Evolutionary conservation across 2,888 invertebrate genomes (phyloP).

Genomic region (Podabrus alpinus): DNA sequence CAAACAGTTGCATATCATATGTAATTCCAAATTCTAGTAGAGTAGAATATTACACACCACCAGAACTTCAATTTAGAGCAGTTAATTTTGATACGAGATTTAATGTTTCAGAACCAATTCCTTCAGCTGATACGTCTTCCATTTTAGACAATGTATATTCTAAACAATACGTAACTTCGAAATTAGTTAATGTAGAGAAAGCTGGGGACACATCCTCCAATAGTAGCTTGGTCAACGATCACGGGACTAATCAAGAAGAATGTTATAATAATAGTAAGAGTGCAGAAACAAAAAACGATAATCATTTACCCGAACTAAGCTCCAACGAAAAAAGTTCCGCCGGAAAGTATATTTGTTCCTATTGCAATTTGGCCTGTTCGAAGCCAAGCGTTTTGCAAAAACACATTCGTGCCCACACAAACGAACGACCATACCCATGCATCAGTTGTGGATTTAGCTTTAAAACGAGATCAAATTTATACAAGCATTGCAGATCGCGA

Average conservation of each 20-base stretch:
- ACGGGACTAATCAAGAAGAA: slow-evolving; percentile 2
- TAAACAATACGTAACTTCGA: slow-evolving; percentile 39
- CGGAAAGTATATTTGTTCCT: slow-evolving; percentile 83
- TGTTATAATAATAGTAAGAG: slow-evolving; percentile 11
- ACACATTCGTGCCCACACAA: slow-evolving; percentile 92
- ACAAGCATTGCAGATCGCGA: slow-evolving; percentile 77
- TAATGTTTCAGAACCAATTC: slow-evolving; percentile 42
- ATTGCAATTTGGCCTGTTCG: slow-evolving; percentile 86
- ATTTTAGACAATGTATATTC: slow-evolving; percentile 47
- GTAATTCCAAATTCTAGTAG: slow-evolving; percentile 44
- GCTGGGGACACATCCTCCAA: slow-evolving; percentile 33
- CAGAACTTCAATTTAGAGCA: slow-evolving; percentile 33
- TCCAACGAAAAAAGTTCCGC: slow-evolving; percentile 45
- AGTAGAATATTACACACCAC: slow-evolving; percentile 26
- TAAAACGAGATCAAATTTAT: slow-evolving; percentile 91
- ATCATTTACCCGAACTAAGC: slow-evolving; percentile 27
- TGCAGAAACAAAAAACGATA: slow-evolving; percentile 22
- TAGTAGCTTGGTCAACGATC: slow-evolving; percentile 16
- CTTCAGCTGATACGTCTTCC: slow-evolving; percentile 48
- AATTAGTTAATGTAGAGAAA: slow-evolving; percentile 31
- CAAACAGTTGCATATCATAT: slow-evolving; percentile 52
- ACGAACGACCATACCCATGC: slow-evolving; percentile 91
- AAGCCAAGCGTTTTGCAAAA: slow-evolving; percentile 93
- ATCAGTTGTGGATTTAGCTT: slow-evolving; percentile 88
- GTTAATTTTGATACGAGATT: slow-evolving; percentile 50